Conservation (phyloP, 2,113 vertebrate genomes). For the Malurus elegans region DNA sequence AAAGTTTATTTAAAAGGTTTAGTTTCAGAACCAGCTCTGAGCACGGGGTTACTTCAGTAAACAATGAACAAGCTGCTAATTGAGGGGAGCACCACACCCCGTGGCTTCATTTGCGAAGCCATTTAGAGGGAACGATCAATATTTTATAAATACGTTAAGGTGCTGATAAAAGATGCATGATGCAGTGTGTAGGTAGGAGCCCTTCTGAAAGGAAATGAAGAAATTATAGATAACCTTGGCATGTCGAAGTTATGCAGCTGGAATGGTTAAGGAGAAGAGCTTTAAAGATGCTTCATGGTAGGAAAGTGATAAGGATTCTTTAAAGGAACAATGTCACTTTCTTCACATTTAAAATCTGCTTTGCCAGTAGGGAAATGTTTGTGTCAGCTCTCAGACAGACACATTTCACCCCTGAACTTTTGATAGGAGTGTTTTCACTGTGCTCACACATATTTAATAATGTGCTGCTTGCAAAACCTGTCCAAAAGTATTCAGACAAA, state of each 20-base stretch:
- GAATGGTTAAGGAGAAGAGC: conserved; percentile 47
- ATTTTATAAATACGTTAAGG: conserved; percentile 72
- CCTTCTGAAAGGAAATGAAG: conserved; percentile 58
- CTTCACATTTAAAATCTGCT: background rate
- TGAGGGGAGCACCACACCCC: conserved; percentile 8
- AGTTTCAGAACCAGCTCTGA: background rate
- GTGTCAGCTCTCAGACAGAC: background rate
- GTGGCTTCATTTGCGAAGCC: conserved; percentile 54
- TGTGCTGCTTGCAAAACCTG: background rate
- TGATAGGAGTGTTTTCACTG: background rate
- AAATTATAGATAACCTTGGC: conserved; percentile 70
- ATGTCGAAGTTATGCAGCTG: background rate
- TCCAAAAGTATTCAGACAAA: background rate
- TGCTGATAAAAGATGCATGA: conserved; percentile 77
- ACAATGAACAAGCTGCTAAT: conserved; percentile 24
- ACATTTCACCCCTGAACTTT: background rate
- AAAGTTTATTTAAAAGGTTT: background rate
- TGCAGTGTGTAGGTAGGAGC: conserved; percentile 58
- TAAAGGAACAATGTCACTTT: background rate
- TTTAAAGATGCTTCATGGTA: conserved; percentile 8
- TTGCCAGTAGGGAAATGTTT: background rate
- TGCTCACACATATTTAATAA: background rate
- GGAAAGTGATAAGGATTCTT: background rate
- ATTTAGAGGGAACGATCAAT: conserved; percentile 68
- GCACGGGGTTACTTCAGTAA: background rate